These are phyloP conservation scores for Ceyx cyanopectus DNA, from an alignment of 2,113 vertebrate species.

Conservation along the genomic window DNA sequence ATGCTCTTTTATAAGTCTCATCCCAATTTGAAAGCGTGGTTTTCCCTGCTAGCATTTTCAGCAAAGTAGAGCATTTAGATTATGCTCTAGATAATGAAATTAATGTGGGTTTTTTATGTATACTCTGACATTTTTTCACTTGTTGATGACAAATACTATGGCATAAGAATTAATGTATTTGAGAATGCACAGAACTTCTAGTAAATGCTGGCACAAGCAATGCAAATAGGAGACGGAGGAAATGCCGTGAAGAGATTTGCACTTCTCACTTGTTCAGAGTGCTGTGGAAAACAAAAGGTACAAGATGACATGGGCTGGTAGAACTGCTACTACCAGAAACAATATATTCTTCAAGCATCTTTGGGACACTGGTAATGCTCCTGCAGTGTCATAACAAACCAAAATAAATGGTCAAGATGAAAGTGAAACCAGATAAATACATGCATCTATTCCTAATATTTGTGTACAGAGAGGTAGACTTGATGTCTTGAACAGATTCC, in stretches of 20 bases:
- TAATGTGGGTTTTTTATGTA: not conserved
- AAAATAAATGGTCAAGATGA: not conserved
- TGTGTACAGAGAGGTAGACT: not conserved
- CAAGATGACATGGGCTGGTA: accelerated
- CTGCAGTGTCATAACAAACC: not conserved
- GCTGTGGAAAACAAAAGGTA: not conserved
- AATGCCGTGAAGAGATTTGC: accelerated
- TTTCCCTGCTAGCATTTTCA: not conserved
- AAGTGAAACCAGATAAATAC: not conserved
- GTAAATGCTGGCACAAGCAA: not conserved
- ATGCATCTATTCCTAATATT: not conserved
- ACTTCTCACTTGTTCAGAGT: accelerated
- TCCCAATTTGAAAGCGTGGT: conserved; percentile 45
- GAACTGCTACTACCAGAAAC: not conserved
- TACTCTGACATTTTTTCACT: not conserved
- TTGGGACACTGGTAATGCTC: not conserved
- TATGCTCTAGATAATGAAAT: not conserved
- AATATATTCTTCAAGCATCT: not conserved
- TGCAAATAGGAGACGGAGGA: not conserved
- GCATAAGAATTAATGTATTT: not conserved
- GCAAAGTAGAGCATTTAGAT: conserved; percentile 17
- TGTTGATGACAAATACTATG: not conserved
- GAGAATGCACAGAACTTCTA: not conserved
- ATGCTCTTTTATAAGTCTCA: conserved; percentile 40
- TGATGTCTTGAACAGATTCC: not conserved